Evolutionary conservation across 2,797 vertebrate species (phyloP).

Genomic region (Hoplostethus atlanticus): DNA sequence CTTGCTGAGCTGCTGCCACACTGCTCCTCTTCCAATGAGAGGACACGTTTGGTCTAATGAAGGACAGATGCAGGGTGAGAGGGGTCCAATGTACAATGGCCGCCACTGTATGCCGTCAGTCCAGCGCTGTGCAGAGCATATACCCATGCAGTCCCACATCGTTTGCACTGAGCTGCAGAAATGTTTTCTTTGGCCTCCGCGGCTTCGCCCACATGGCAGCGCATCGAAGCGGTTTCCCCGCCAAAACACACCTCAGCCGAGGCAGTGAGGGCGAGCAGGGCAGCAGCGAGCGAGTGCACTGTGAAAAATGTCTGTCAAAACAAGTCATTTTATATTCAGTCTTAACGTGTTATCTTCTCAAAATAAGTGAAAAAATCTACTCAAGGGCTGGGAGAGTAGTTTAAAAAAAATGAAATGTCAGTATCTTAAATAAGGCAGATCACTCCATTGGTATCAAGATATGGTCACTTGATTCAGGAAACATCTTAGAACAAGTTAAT

Average conservation of each 20-base stretch:
- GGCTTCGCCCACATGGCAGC: slow-evolving; percentile 34
- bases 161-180: slow-evolving; percentile 53
- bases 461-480: too few relatives aligned
- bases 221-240: slow-evolving; percentile 28
- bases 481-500: too few relatives aligned
- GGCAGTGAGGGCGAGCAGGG: slow-evolving; percentile 6
- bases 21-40: background rate
- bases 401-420: background rate
- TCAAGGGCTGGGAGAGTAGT: too few relatives aligned
- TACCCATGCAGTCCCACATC: slow-evolving; percentile 9
- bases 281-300: background rate
- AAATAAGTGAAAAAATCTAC: too few relatives aligned
- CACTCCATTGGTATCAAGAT: background rate
- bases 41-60: background rate
- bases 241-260: slow-evolving; percentile 33
- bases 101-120: slow-evolving; percentile 26
- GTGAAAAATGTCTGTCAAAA: background rate
- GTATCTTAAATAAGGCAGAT: background rate
- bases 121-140: slow-evolving; percentile 26
- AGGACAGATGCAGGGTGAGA: slow-evolving; percentile 6
- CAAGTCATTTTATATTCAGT: background rate
- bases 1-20: background rate
- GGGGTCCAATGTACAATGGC: slow-evolving; percentile 8
- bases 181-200: slow-evolving; percentile 73
- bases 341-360: too few relatives aligned